Evolutionary conservation across 2,888 invertebrate species (phyloP), one percentile per base, ranked within the genome.

Genomic region (Caenorhabditis doughertyi): DNA sequence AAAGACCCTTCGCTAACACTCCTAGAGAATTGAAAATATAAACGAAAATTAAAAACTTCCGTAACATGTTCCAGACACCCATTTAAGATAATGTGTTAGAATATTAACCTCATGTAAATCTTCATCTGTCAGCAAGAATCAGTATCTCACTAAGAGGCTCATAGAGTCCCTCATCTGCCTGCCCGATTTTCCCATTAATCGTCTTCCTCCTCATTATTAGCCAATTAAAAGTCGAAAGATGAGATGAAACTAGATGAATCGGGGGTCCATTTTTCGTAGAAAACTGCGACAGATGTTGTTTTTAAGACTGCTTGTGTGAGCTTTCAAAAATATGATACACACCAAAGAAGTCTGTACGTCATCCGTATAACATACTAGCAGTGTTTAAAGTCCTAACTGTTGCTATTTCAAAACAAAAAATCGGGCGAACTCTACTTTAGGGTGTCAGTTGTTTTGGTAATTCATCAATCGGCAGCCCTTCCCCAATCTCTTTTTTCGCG

Each of bases 391-490:
- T n/a, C n/a, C n/a, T n/a, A n/a, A n/a, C n/a, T n/a, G n/a, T n/a
- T n/a, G n/a, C n/a, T n/a, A n/a, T n/a, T n/a, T n/a, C n/a, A n/a
- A n/a, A n/a, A n/a, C n/a, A n/a, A n/a, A n/a, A n/a, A n/a, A n/a
- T n/a, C n/a, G n/a, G n/a, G n/a, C n/a, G n/a, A n/a, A 39, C 39
- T 65, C 47, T 32, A n/a, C 32, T 27, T 55, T 29, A n/a, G 27
- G 51, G 51, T 60, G 74, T 74, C 80, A 74, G 74, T 74, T 81
- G 80, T 73, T 74, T 67, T n/a, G 71, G 81, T 68, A 76, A 77
- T 81, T 81, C 76, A 76, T 81, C 81, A 81, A 49, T 76, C 64
- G 44, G 53, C 65, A 64, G 56, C 70, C 32, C 39, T 62, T 68
- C 32, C 39, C n/a, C 47, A 27, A 49, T 64, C 55, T 55, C 73